Conservation (phyloP, 23 tunicate genomes). For the Halocynthia roretzi region DNA sequence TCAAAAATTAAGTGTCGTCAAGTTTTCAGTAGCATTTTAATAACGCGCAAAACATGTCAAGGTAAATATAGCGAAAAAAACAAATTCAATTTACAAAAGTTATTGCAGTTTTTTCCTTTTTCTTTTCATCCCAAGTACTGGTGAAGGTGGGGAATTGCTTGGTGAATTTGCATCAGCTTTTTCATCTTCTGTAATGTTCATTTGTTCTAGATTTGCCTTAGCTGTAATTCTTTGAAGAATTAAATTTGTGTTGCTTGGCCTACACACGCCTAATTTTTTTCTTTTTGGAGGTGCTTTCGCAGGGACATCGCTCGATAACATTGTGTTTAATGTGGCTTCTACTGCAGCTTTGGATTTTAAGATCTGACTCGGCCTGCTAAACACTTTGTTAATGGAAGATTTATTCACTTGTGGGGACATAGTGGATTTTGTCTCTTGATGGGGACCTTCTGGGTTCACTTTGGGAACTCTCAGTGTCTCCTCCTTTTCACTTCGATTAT, state of each 20-base stretch:
- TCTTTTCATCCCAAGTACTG: slow-evolving; percentile 8
- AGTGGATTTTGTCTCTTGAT: neutral
- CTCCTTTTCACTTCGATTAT: neutral
- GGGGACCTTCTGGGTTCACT: neutral
- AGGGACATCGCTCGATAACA: slow-evolving; percentile 1
- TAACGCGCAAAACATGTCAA: too few relatives aligned
- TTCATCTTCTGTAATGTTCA: neutral
- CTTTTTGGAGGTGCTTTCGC: slow-evolving; percentile 10
- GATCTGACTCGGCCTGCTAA: too few relatives aligned
- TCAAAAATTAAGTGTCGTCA: too few relatives aligned
- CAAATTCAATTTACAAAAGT: too few relatives aligned
- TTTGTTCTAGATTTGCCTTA: neutral
- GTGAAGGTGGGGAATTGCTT: slow-evolving; percentile 17
- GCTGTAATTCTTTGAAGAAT: neutral
- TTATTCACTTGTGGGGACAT: neutral
- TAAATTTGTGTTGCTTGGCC: neutral
- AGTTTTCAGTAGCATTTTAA: too few relatives aligned
- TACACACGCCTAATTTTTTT: neutral
- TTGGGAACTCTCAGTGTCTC: neutral
- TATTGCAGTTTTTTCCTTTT: slow-evolving; percentile 1
- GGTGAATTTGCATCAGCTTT: neutral
- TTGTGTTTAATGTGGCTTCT: neutral
- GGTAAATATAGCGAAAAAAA: too few relatives aligned
- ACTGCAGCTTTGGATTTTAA: neutral
- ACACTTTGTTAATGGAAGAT: neutral